Evolutionary conservation across 2,113 vertebrate genomes (phyloP).

Genomic region (Equus quagga): DNA sequence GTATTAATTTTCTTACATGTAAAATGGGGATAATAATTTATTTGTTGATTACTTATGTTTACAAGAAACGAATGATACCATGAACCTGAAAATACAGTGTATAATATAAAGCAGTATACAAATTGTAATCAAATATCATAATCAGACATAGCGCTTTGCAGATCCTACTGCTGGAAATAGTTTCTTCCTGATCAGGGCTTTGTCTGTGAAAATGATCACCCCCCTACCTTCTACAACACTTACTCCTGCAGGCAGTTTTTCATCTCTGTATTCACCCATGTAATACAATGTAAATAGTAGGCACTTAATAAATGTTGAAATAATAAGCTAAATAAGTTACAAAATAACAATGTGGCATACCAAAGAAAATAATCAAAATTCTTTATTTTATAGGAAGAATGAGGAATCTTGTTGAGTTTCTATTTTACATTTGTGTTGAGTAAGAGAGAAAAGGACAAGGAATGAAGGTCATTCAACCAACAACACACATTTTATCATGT

Average conservation of each 20-base stretch:
- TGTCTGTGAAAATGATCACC: not conserved
- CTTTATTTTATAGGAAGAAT: not conserved
- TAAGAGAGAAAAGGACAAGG: not conserved
- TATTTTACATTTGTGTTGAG: not conserved
- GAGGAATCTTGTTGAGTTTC: not conserved
- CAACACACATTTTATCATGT: not conserved
- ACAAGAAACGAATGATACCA: slow-evolving; percentile 1
- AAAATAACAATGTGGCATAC: not conserved
- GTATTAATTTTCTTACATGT: not conserved
- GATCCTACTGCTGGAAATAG: not conserved
- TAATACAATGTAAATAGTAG: not conserved
- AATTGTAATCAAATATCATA: not conserved
- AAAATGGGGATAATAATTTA: slow-evolving; percentile 9
- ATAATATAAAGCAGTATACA: not conserved
- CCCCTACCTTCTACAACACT: not conserved
- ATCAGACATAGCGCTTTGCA: not conserved
- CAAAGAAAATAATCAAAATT: not conserved
- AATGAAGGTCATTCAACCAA: slow-evolving; percentile 8
- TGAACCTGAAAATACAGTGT: not conserved
- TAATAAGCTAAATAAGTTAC: not conserved
- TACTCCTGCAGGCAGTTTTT: not conserved
- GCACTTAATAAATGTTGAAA: slow-evolving; percentile 15
- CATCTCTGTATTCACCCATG: not conserved
- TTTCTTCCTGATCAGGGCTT: not conserved
- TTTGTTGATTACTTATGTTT: not conserved